Evolutionary conservation across 2,113 vertebrate species (phyloP), one percentile per base, ranked within the genome.

Genomic region (Aviceda subcristata): DNA sequence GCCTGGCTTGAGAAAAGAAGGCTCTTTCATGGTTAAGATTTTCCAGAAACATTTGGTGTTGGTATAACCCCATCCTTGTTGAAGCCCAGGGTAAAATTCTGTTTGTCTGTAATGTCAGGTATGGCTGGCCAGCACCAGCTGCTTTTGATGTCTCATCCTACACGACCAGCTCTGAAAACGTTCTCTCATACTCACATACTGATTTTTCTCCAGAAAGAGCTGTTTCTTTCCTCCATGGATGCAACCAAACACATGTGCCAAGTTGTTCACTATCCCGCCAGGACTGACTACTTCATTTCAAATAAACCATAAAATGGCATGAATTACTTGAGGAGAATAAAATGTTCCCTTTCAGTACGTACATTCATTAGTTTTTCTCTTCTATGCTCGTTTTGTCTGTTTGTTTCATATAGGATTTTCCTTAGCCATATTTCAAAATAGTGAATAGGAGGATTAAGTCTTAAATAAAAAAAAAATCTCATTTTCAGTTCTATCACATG

Each of bases 281-380:
- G 95, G 64, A 85, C 60, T 41, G 91, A 87, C 95, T 93, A 93
- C 83, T 96, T 97, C 88, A 94, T 88, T 97, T 95, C 75, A 96
- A 95, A 94, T 91, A 97, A 95, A 92, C 79, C 88, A 94, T 96
- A 89, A 97, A 96, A 94, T 91, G 91, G 80, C 91, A 91, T 78
- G 34, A 85, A 93, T 92, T 94, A 89, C 91, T 94, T 68, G 43
- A 43, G 91, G 60, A 91, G 86, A 97, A 97, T 84, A 97, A 95
- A 97, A 95, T 90, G 88, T 93, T 94, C 96, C 73, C 76, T 95
- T 96, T 96, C 76, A 94, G 46, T 78, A 63, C 10, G 57, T 63
- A 91, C 0, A 1, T 91, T 94, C 88, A 78, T 86, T 94, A 83
- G 64, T 87, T 94, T 85, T 85, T 51, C 67, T 80, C 88, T 88